phyloP scores from a whole-genome alignment of 2,888 invertebrate genomes.

The Tupiocoris notatus region DNA sequence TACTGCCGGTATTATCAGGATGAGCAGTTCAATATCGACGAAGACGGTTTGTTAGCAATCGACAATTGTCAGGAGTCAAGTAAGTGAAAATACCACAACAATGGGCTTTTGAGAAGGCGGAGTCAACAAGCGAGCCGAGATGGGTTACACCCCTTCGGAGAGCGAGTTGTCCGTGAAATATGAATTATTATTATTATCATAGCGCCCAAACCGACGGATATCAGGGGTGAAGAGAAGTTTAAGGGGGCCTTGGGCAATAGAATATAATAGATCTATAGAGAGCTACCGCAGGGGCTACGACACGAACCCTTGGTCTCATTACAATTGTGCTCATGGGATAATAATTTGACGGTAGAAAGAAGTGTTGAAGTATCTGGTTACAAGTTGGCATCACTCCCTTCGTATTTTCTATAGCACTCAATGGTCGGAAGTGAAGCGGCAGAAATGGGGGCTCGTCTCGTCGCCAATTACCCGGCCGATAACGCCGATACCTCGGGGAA shows the following conservation, averaged over 20 bases:
- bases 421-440: background rate
- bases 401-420: constrained; percentile 19
- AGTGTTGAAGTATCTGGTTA: constrained; percentile 41
- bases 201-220: constrained; percentile 21
- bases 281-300: background rate
- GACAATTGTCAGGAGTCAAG: constrained; percentile 42
- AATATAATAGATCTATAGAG: constrained; percentile 11
- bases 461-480: background rate
- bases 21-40: background rate
- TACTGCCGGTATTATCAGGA: background rate
- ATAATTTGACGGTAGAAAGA: constrained; percentile 38
- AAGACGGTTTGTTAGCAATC: constrained; percentile 36
- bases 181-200: constrained; percentile 43
- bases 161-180: constrained; percentile 42
- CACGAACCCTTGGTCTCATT: constrained; percentile 12
- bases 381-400: constrained; percentile 27
- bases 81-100: constrained; percentile 43
- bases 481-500: background rate
- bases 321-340: constrained; percentile 29
- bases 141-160: constrained; percentile 11
- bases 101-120: constrained; percentile 32
- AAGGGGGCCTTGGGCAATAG: constrained; percentile 1
- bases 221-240: background rate
- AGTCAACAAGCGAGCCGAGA: constrained; percentile 39
- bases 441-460: background rate